Evolutionary conservation across 2,113 vertebrate species (phyloP).

Genomic region (Micronycteris hirsuta): DNA sequence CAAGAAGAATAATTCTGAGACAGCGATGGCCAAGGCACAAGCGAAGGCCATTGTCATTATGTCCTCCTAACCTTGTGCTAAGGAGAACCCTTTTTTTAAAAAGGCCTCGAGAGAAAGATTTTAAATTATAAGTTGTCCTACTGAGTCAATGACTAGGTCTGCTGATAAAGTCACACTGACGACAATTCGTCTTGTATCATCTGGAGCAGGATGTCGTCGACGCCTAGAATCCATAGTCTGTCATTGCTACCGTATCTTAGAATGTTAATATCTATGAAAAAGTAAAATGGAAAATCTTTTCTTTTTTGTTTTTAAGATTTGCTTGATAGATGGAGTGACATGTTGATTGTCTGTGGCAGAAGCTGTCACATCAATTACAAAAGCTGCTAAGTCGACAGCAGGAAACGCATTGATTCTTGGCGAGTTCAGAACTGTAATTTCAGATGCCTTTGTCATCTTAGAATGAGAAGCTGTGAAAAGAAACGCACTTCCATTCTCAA

Average conservation of each 20-base stretch:
- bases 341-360: slow-evolving; percentile 56
- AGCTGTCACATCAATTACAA: slow-evolving; percentile 74
- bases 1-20: neutral
- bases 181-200: slow-evolving; percentile 16
- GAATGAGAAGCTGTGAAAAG: slow-evolving; percentile 64
- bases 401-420: slow-evolving; percentile 53
- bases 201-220: neutral
- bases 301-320: slow-evolving; percentile 31
- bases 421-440: slow-evolving; percentile 70
- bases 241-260: neutral
- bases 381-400: slow-evolving; percentile 62
- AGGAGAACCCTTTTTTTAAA: neutral
- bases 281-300: slow-evolving; percentile 29
- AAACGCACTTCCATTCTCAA: slow-evolving; percentile 63
- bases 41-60: neutral
- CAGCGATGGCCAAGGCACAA: neutral
- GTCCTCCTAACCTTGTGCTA: neutral
- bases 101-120: neutral
- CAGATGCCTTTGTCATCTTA: slow-evolving; percentile 68
- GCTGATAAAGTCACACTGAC: neutral
- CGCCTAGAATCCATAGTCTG: neutral
- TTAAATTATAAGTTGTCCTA: neutral
- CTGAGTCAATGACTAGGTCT: slow-evolving; percentile 8
- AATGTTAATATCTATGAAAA: slow-evolving; percentile 53
- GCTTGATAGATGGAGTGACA: slow-evolving; percentile 57